A percentile compares a stretch with the other conserved stretches of the same genome.
Evolutionary conservation across 2,888 invertebrate genomes (phyloP).

Genomic region (Cerastis leucographa): DNA sequence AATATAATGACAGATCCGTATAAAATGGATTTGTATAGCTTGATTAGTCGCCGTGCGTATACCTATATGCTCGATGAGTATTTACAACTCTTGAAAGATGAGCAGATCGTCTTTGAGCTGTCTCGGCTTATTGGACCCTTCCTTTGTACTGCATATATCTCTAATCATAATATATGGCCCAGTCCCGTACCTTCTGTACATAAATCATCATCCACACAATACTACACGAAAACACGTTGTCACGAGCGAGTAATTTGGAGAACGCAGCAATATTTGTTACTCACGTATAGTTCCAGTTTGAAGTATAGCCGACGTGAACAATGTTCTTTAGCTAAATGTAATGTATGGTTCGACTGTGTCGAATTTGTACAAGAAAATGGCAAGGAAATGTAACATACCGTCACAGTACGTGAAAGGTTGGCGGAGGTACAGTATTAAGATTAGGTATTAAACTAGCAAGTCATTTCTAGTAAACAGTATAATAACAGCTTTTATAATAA

Average conservation of each 20-base stretch:
- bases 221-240: slow-evolving; percentile 72
- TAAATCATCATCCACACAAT: slow-evolving; percentile 48
- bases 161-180: slow-evolving; percentile 8
- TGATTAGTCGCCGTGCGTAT: no score
- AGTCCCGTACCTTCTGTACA: slow-evolving; percentile 16
- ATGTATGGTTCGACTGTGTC: slow-evolving; percentile 52
- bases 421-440: neutral
- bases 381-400: slow-evolving; percentile 38
- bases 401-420: slow-evolving; percentile 21
- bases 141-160: slow-evolving; percentile 12
- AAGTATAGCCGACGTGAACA: slow-evolving; percentile 70
- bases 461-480: no score
- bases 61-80: neutral
- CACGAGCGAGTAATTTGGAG: slow-evolving; percentile 80
- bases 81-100: neutral
- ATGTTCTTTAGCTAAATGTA: slow-evolving; percentile 64
- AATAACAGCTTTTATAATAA: no score
- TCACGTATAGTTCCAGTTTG: slow-evolving; percentile 70
- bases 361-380: slow-evolving; percentile 55
- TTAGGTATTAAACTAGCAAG: no score
- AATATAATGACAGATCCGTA: no score
- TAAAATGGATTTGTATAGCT: no score
- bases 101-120: neutral
- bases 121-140: neutral
- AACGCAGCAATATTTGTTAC: slow-evolving; percentile 71